Base-by-base conservation (phyloP, 2,888 invertebrate genomes). In the Pyrochroa serraticornis region DNA sequence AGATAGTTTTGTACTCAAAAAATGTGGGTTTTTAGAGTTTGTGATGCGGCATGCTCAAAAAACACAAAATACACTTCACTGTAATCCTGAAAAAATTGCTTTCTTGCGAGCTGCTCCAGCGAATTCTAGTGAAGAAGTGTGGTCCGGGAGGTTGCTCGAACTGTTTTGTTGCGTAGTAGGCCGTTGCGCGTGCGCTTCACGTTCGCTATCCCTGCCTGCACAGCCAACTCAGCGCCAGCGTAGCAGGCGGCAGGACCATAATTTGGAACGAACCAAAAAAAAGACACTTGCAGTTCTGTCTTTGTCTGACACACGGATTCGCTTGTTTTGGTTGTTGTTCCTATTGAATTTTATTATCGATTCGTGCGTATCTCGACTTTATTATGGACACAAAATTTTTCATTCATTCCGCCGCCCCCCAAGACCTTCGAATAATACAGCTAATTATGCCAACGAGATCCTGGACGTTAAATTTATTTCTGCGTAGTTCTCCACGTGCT, bases 41-140 rank as follows among this genome's bases (percentile, higher is more conserved):
- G 22, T 22, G 22, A 13, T 60, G 47, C 44, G 50, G 56, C 52
- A 62, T 63, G 61, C 64, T 60, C 59, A 53, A 33, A 36, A 55
- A 66, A 66, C 67, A 69, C 69, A 67, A 66, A 66, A 63, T 63
- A 57, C 65, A 68, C 67, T 69, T 67, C 69, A 69, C 69, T 69
- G 22, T 60, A 57, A 55, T 62, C 63, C 61, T 65, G 63, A 59
- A 63, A 65, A 62, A 43, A 54, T 50, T 42, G 39, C 54, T 51
- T 36, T 45, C 56, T 32, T 45, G 36, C 46, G 50, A 44, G 57
- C 47, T 54, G 56, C 64, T 62, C 63, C 45, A 43, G 39, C 52
- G 54, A 47, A 53, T 32, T 47, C 41, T 63, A 55, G 55, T 60
- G 59, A 48, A 59, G 54, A 61, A 67, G 63, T 67, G 60, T 58